phyloP scores from a whole-genome alignment of 2,113 vertebrate genomes.

The Rhabdomys dilectus region DNA sequence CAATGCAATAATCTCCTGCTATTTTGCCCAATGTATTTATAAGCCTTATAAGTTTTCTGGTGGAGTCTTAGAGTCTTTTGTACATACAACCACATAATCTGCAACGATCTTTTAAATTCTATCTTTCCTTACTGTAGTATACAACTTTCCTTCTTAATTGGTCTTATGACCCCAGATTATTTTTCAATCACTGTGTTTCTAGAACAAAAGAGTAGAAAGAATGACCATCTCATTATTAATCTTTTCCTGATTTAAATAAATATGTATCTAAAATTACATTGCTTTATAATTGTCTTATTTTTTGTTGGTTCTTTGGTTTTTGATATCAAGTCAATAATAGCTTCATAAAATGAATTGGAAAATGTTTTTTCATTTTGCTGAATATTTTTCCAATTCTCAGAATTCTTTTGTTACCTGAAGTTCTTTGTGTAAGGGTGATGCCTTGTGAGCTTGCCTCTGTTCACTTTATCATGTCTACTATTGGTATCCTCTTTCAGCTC shows the following conservation, averaged over 20 bases:
- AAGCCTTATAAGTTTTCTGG: not conserved
- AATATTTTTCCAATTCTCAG: not conserved
- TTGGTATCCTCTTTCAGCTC: not conserved
- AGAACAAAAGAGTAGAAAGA: not conserved
- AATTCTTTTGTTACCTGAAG: not conserved
- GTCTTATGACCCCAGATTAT: not conserved
- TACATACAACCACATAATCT: not conserved
- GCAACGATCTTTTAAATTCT: not conserved
- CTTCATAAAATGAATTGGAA: not conserved
- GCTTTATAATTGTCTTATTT: not conserved
- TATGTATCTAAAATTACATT: not conserved
- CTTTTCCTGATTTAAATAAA: not conserved
- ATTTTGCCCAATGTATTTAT: not conserved
- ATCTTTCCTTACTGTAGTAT: not conserved
- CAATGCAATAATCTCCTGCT: not conserved
- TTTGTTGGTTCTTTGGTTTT: not conserved
- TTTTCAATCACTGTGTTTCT: not conserved
- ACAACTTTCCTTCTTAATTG: not conserved
- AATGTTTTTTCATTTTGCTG: not conserved
- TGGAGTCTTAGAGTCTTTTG: not conserved
- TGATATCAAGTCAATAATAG: not conserved
- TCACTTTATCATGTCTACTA: not conserved
- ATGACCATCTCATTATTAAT: not conserved
- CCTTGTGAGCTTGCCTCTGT: not conserved
- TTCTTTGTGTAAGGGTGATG: not conserved